Evolutionary conservation across 2,797 vertebrate species (phyloP).

Genomic region (Sebastes vulpes): DNA sequence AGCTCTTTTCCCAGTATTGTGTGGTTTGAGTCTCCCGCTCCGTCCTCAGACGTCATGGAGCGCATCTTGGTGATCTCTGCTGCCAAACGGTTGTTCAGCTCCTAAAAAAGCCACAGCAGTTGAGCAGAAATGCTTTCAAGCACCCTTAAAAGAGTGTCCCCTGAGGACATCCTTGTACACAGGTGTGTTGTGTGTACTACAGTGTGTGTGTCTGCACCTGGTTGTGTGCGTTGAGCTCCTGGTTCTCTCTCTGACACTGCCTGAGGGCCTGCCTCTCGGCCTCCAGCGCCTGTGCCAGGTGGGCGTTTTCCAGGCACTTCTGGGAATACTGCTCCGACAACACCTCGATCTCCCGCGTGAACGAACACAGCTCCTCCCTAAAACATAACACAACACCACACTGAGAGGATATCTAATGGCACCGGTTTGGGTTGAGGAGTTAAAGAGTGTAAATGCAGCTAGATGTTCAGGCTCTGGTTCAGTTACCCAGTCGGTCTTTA

Average conservation of each 20-base stretch:
- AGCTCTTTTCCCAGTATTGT: conserved; percentile 87
- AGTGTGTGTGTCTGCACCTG: conserved; percentile 75
- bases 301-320: conserved; percentile 90
- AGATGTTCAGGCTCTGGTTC: background rate
- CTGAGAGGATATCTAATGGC: background rate
- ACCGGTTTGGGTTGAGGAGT: background rate
- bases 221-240: conserved; percentile 90
- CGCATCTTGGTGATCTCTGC: conserved; percentile 89
- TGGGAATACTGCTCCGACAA: conserved; percentile 90
- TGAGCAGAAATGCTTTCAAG: background rate
- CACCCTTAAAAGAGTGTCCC: background rate
- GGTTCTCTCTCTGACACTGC: conserved; percentile 90
- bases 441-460: background rate
- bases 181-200: background rate
- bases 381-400: conserved; percentile 20
- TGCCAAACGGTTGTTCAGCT: conserved; percentile 88
- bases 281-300: conserved; percentile 89
- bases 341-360: conserved; percentile 89
- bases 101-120: conserved; percentile 57
- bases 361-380: conserved; percentile 89
- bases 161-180: background rate
- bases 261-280: conserved; percentile 89
- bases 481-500: background rate
- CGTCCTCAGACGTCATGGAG: conserved; percentile 85
- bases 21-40: conserved; percentile 64